Evolutionary conservation across 2,797 vertebrate genomes (phyloP).

Genomic region (Sibirionetta formosa): DNA sequence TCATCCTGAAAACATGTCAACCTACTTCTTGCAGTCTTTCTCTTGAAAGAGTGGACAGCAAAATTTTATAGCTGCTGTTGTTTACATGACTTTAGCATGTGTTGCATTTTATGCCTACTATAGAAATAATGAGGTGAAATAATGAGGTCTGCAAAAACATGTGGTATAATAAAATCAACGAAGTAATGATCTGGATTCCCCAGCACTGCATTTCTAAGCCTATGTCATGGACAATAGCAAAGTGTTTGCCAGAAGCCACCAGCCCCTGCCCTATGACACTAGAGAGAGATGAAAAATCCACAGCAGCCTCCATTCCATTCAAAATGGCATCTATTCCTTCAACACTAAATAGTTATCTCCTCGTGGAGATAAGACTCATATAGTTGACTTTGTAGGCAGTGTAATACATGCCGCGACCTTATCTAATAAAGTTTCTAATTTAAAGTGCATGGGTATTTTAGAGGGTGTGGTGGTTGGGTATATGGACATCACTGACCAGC

Average conservation of each 20-base stretch:
- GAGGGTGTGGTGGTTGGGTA: neutral
- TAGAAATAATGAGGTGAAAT: neutral
- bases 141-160: neutral
- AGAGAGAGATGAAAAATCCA: neutral
- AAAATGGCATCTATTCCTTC: neutral
- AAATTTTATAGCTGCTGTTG: neutral
- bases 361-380: neutral
- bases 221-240: neutral
- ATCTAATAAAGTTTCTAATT: neutral
- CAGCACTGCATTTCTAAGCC: neutral
- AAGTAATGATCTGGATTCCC: neutral
- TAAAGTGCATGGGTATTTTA: neutral
- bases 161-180: neutral
- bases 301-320: neutral
- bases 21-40: slow-evolving; percentile 6
- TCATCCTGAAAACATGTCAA: slow-evolving; percentile 24
- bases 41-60: neutral
- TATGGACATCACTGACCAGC: neutral
- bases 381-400: neutral
- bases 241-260: neutral
- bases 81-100: neutral
- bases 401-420: neutral
- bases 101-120: neutral
- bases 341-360: neutral
- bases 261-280: neutral